Base-by-base conservation (phyloP, 35 echinoderm and acorn worm genomes). In the Ophioderma brevispina region DNA sequence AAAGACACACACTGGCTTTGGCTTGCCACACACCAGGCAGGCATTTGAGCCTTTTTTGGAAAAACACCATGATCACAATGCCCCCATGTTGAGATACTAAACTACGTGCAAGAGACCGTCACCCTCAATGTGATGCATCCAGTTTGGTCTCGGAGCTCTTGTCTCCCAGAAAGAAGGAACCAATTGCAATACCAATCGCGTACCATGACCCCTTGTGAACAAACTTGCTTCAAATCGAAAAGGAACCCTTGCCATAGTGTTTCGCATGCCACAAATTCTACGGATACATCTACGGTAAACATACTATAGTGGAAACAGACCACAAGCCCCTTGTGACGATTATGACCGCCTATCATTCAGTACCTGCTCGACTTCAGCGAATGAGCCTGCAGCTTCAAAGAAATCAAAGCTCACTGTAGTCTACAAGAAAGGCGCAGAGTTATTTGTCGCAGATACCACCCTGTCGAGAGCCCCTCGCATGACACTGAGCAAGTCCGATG, bases 111-210 rank as follows among this genome's bases (percentile, higher is more conserved):
- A 30, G 0, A 15, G 18, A 96, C 37, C 86, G 75, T 23, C 82
- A 93, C 25, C 59, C 86, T 31, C 40, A 93, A 15, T 83, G 90
- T 36, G 82, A 79, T n/a, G 91, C 92, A 52, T 89, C 81, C 0
- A 78, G 39, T 75, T 89, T 19, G 90, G 90, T 3, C 64, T 89
- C 35, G 92, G 17, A 63, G 92, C 43, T 78, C 89, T 50, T 95
- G 83, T 33, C 56, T 91, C 32, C 89, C 84, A n/a, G 31, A n/a
- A 84, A 13, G 90, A 40, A 15, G 85, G 89, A 55, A 85, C 94
- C 35, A 64, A 37, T 85, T 86, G 13, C 92, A n/a, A 96, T 46
- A 64, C 80, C 1, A n/a, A n/a, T 89, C 90, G 30, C 39, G 94
- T 40, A 80, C 85, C 21, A 40, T 92, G 37, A 87, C 36, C 21